Conservation (phyloP, 1,140 invertebrate species). For the Vanessa tameamea region DNA sequence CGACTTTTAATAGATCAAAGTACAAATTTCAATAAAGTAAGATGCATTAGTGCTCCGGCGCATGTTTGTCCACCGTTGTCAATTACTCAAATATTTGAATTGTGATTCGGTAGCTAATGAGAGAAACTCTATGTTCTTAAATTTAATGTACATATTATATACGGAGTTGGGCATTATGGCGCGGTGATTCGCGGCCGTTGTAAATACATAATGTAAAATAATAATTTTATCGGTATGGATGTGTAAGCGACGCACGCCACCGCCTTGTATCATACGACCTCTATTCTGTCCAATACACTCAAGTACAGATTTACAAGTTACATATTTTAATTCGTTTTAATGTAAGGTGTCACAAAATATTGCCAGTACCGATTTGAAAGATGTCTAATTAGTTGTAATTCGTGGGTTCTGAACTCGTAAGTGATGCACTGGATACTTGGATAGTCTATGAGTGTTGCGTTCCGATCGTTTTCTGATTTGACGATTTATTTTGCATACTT, state of each 20-base stretch:
- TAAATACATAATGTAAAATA: conserved; percentile 79
- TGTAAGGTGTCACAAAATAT: conserved; percentile 73
- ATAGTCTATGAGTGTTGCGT: conserved; percentile 53
- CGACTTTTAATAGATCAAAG: conserved; percentile 75
- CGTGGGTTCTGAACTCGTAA: conserved; percentile 67
- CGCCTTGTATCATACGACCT: conserved; percentile 66
- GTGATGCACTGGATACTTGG: conserved; percentile 56
- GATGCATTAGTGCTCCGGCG: conserved; percentile 75
- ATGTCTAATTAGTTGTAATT: conserved; percentile 56
- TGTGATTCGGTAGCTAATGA: conserved; percentile 81
- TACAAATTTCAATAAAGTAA: conserved; percentile 79
- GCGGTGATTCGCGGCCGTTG: conserved; percentile 64
- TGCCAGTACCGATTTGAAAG: conserved; percentile 67
- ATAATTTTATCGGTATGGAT: conserved; percentile 69
- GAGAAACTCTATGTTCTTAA: conserved; percentile 79
- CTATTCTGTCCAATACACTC: conserved; percentile 75
- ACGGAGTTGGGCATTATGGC: conserved; percentile 79
- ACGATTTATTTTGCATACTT: conserved; percentile 60
- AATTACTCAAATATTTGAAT: conserved; percentile 80
- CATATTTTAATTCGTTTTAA: conserved; percentile 51
- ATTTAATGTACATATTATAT: conserved; percentile 79
- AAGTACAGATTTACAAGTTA: conserved; percentile 69
- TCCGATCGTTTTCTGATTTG: conserved; percentile 60
- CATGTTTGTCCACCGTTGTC: conserved; percentile 80
- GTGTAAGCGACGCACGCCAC: conserved; percentile 36